Evolutionary conservation across 2,888 invertebrate species (phyloP), one percentile per base, ranked within the genome.

Genomic region (Drosophila barbarae): DNA sequence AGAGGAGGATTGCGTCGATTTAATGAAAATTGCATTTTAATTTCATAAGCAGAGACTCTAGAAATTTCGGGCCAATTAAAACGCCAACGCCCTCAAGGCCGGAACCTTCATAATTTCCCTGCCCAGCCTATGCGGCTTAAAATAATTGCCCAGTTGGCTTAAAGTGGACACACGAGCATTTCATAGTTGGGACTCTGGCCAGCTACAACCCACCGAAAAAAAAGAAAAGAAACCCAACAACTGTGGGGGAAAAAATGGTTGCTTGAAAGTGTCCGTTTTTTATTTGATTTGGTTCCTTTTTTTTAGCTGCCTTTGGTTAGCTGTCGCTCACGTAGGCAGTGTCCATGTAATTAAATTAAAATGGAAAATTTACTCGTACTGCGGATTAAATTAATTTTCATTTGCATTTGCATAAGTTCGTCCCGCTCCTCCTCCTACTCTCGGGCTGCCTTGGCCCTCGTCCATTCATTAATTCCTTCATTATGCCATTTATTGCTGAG

Each of bases 371-470:
- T 81, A 84, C 79, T 81, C 81, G 79, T 86, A 86, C 86, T 86
- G 86, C 77, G 88, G 88, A 88, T 88, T 89, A 88, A 88, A 87
- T 89, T 88, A 87, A 89, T 88, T 88, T 88, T 87, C 87, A 89
- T 89, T 88, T 89, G 88, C 87, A 88, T 88, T 88, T 87, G 88
- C 88, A 89, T 88, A 87, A 85, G 87, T 85, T 88, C 72, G 39
- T 54, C 41, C 55, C 32, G 12, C 46, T 30, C 53, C 12, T 15
- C 41, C 32, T 30, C 38, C 32, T 18, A 18, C 18, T 34, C 35
- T 34, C 42, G 47, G 26, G 34, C 34, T 15, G 13, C 13, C 35
- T 53, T 46, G 47, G 49, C 50, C 28, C 51, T 66, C 38, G 69
- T 68, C 70, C 69, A 72, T 72, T 76, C 80, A 82, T 78, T 80